These are phyloP conservation scores for Ganaspis brasiliensis DNA, from an alignment of 2,888 invertebrate species.

Conservation along the genomic window DNA sequence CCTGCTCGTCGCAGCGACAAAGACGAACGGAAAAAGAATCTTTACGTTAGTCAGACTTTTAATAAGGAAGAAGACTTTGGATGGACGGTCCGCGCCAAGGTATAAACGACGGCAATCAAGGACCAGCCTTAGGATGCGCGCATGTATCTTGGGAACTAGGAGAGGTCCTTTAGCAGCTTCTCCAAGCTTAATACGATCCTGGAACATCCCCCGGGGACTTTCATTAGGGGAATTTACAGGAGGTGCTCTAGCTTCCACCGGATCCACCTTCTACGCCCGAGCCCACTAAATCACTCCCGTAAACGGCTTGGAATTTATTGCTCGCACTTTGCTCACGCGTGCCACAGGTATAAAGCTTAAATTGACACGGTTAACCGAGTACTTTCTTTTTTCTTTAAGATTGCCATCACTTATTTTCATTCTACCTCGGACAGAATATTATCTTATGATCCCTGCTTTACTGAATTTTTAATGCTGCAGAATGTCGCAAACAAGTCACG, in stretches of 20 bases:
- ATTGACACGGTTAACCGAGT: conserved; percentile 65
- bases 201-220: conserved; percentile 76
- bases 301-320: conserved; percentile 75
- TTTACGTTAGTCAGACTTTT: conserved; percentile 54
- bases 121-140: conserved; percentile 57
- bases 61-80: conserved; percentile 58
- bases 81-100: conserved; percentile 52
- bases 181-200: conserved; percentile 77
- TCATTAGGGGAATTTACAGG: conserved; percentile 79
- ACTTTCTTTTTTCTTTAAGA: conserved; percentile 52
- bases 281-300: conserved; percentile 73
- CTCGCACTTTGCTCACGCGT: conserved; percentile 67
- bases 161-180: conserved; percentile 72
- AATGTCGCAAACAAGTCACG: conserved; percentile 6
- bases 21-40: conserved; percentile 30
- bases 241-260: conserved; percentile 64
- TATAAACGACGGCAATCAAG: conserved; percentile 60
- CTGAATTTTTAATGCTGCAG: conserved; percentile 33
- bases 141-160: conserved; percentile 60
- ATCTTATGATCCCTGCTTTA: conserved; percentile 26
- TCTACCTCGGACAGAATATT: conserved; percentile 31
- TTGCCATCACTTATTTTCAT: conserved; percentile 53
- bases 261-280: conserved; percentile 62
- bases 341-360: conserved; percentile 62
- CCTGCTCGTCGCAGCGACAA: conserved; percentile 31